Evolutionary conservation across 2,888 invertebrate genomes (phyloP), one percentile per base, ranked within the genome.

Genomic region (Drosophila falleni): DNA sequence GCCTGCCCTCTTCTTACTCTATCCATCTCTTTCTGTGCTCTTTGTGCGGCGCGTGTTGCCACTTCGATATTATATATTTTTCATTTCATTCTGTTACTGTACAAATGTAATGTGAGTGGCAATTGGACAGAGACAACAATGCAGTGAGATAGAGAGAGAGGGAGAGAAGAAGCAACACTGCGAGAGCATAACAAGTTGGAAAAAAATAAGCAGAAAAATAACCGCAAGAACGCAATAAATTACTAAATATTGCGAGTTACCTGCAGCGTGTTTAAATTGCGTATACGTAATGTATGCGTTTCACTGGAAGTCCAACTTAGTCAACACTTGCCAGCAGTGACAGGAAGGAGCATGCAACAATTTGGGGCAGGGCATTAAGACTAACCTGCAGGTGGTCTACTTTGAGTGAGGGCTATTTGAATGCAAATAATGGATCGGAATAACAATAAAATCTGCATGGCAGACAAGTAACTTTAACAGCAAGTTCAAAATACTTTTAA

Each of bases 211-310:
- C 77, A 31, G 10, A 16, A 47, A 54, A 41, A 54, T 69, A 54
- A 29, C 66, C 69, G 33, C 53, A 67, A 19, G 26, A 71, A 54
- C 60, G 56, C 82, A 64, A 84, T 87, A 81, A 84, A 81, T 81
- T 59, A 53, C 58, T 33, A 53, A 66, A 74, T 71, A 66, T 71
- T 71, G 59, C 51, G 54, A 71, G 37, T 56, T 66, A 53, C 62
- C 72, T 78, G 62, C 65, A 66, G 56, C 33, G 62, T 46, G 33
- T 6, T 13, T 11, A 61, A 60, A 50, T 56, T 67, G 80, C 80
- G 68, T 80, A 82, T 83, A 70, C 87, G 67, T 78, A 74, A 69
- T 70, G 51, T 69, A 58, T 55, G 63, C 53, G 23, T 8, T 46
- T 39, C 47, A 19, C 47, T 37, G 29, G 16, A 29, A 39, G 37